Percentiles rank a stretch among this genome's conserved stretches.
These are phyloP conservation scores for Dasypolia templi DNA, from an alignment of 2,888 invertebrate species.

Conservation along the genomic window DNA sequence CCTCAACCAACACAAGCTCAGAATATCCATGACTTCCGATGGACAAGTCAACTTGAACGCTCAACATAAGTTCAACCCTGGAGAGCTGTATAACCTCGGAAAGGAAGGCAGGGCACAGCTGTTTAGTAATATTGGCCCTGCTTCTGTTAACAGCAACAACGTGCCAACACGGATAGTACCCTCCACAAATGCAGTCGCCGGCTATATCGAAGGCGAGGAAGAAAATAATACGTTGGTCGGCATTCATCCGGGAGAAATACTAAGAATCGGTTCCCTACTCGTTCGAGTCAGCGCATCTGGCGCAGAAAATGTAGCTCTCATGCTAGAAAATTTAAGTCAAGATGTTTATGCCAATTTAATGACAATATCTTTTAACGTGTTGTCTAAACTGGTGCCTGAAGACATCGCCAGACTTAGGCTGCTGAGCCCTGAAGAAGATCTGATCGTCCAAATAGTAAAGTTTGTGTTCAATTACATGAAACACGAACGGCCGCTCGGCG, in stretches of 20 bases:
- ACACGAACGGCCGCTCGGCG: slow-evolving; percentile 82
- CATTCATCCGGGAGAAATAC: slow-evolving; percentile 84
- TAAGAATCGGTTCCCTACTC: slow-evolving; percentile 81
- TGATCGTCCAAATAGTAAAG: slow-evolving; percentile 83
- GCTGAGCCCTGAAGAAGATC: slow-evolving; percentile 84
- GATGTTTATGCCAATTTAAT: slow-evolving; percentile 83
- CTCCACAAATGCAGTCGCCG: slow-evolving; percentile 69
- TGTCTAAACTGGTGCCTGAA: slow-evolving; percentile 80
- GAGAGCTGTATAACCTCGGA: slow-evolving; percentile 79
- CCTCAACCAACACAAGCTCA: slow-evolving; percentile 86
- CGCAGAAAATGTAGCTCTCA: slow-evolving; percentile 79
- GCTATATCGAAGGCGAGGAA: slow-evolving; percentile 75
- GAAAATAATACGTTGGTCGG: slow-evolving; percentile 75
- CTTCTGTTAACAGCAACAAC: slow-evolving; percentile 74
- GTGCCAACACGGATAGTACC: slow-evolving; percentile 78
- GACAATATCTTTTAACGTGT: slow-evolving; percentile 82
- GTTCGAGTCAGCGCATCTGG: slow-evolving; percentile 82
- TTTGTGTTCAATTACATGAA: slow-evolving; percentile 87
- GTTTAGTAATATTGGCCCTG: slow-evolving; percentile 81
- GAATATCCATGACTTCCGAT: slow-evolving; percentile 87
- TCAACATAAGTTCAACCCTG: slow-evolving; percentile 84
- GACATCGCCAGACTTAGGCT: slow-evolving; percentile 82
- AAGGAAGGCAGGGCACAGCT: slow-evolving; percentile 79
- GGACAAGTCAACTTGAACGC: slow-evolving; percentile 86
- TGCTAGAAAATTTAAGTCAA: slow-evolving; percentile 82